A percentile compares a stretch with the other conserved stretches of the same genome.
phyloP scores from a whole-genome alignment of 2,113 vertebrate species.

The Tragelaphus imberbis region DNA sequence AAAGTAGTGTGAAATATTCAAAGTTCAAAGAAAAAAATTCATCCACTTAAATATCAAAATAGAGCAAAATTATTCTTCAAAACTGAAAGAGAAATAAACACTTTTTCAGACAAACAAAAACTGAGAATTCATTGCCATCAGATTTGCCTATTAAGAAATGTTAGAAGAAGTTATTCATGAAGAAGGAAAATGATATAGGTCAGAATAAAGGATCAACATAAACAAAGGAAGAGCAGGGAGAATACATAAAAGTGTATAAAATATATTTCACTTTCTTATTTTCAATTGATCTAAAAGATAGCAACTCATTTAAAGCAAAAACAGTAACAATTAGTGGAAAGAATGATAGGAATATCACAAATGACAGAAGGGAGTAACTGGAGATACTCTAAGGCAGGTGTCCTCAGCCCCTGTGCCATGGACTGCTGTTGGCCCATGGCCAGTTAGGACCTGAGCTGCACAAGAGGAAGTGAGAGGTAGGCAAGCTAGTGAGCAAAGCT shows the following conservation, averaged over 20 bases:
- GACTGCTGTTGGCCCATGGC: not conserved
- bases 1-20: not conserved
- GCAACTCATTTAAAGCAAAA: not conserved
- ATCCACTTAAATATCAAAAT: not conserved
- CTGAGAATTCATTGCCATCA: not conserved
- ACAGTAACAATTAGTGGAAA: not conserved
- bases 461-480: not conserved
- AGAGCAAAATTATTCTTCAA: not conserved
- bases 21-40: not conserved
- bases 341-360: not conserved
- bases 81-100: not conserved
- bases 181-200: not conserved
- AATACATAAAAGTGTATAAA: not conserved
- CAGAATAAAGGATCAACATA: not conserved
- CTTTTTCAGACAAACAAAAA: not conserved
- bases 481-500: not conserved
- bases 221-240: not conserved
- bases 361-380: not conserved
- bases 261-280: not conserved
- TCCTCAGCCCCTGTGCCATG: not conserved
- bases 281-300: not conserved
- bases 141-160: not conserved
- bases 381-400: not conserved
- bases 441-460: not conserved
- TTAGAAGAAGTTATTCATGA: not conserved